Percentiles rank a stretch among this genome's conserved stretches.
Evolutionary conservation across 2,113 vertebrate species (phyloP).

Genomic region (Stictonetta naevosa): DNA sequence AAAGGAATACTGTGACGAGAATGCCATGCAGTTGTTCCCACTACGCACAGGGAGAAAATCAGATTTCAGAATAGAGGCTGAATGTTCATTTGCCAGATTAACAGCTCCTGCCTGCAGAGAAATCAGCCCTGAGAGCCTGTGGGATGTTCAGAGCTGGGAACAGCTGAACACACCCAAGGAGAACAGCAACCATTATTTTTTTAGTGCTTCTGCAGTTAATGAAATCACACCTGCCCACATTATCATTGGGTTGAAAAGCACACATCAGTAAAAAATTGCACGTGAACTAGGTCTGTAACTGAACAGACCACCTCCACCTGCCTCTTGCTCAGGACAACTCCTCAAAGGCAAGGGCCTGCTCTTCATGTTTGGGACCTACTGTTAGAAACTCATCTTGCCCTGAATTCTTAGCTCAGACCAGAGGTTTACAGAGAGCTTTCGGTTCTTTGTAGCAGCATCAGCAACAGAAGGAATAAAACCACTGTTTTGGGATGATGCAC

Average conservation of each 20-base stretch:
- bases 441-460: background rate
- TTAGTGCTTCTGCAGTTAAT: background rate
- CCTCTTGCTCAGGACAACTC: background rate
- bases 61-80: background rate
- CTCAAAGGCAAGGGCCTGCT: background rate
- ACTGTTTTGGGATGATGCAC: background rate
- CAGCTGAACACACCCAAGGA: background rate
- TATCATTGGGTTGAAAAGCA: background rate
- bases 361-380: background rate
- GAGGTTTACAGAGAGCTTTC: background rate
- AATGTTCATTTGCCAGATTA: background rate
- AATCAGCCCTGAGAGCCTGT: background rate
- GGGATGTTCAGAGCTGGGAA: background rate
- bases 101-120: background rate
- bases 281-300: background rate
- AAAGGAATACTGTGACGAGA: conserved; percentile 6
- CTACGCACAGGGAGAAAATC: conserved; percentile 12
- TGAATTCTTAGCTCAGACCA: background rate
- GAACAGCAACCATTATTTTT: background rate
- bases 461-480: background rate
- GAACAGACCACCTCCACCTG: background rate
- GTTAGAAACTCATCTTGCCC: background rate
- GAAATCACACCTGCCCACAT: background rate
- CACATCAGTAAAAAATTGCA: background rate
- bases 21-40: background rate